Base-by-base conservation (phyloP, 2,888 invertebrate species). In the Pheosia gnoma region DNA sequence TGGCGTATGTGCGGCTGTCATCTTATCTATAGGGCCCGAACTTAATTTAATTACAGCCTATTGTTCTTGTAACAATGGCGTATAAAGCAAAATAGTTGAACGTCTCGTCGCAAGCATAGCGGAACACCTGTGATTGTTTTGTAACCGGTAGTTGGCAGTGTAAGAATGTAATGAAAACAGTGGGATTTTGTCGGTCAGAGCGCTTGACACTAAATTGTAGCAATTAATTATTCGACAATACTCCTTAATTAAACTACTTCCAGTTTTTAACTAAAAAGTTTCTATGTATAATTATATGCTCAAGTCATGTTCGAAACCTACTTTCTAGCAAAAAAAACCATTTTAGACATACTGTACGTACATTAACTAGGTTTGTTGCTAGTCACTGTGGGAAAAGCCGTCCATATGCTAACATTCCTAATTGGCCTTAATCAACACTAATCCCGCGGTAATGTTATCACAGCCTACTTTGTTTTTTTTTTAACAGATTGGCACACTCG, bases 11-110 rank as follows among this genome's bases (percentile, higher is more conserved):
- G 81, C 74, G 77, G 78, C 75, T 77, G 68, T 75, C 66, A 61
- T 74, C 74, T 80, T 72, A 75, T 75, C 62, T 68, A 60, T 70
- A 63, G 65, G 65, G 75, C 63, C 67, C 58, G 57, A 80, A 78
- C 68, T 78, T 80, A 83, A 86, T 83, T 87, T 80, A 85, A 86
- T 87, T 83, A 84, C 78, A 65, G 61, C 59, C 81, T 75, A 86
- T 88, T 89, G 87, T 88, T 80, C 74, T 58, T 66, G 60, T 60
- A 78, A 85, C 84, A 85, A 85, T 83, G 77, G 79, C 70, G 73
- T 79, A 62, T 72, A 64, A 65, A 74, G 68, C 79, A 67, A 75
- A 75, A 73, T 72, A 75, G 67, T 75, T 73, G 72, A 67, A 71
- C 70, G 65, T 74, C 64, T 70, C 60, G 65, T 67, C 53, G 65